Evolutionary conservation across 2,113 vertebrate species (phyloP).

Genomic region (Platanista minor): DNA sequence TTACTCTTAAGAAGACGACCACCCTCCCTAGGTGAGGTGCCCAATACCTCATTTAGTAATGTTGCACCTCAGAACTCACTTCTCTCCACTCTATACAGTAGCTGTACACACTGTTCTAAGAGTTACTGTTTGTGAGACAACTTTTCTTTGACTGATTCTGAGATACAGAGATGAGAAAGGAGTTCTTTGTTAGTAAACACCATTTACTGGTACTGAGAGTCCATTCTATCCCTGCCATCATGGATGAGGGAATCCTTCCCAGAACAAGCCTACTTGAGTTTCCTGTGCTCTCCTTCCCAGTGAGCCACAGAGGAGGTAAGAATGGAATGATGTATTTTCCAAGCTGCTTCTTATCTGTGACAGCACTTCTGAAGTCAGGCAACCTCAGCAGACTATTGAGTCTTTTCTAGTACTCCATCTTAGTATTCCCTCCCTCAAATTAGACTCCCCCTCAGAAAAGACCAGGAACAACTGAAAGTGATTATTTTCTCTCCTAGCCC

Average conservation of each 20-base stretch:
- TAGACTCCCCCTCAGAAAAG: background rate
- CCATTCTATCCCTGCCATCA: background rate
- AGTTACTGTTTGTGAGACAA: background rate
- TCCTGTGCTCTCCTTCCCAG: background rate
- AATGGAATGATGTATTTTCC: background rate
- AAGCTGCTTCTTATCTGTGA: background rate
- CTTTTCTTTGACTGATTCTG: background rate
- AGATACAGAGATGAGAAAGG: slow-evolving; percentile 7
- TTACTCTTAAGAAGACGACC: background rate
- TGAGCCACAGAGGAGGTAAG: background rate
- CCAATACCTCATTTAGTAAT: background rate
- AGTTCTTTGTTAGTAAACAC: background rate
- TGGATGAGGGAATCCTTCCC: background rate
- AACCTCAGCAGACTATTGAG: background rate
- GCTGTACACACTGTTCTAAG: background rate
- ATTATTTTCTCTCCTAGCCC: background rate
- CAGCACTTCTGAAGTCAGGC: background rate
- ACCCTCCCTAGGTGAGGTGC: background rate
- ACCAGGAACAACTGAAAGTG: background rate
- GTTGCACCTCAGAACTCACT: background rate
- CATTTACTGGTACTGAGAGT: background rate
- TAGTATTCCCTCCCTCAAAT: background rate
- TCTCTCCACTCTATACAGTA: background rate
- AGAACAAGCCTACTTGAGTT: background rate
- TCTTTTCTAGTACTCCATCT: background rate